Conservation (phyloP, 2,888 invertebrate genomes). For the Drosophila gaucha region DNA sequence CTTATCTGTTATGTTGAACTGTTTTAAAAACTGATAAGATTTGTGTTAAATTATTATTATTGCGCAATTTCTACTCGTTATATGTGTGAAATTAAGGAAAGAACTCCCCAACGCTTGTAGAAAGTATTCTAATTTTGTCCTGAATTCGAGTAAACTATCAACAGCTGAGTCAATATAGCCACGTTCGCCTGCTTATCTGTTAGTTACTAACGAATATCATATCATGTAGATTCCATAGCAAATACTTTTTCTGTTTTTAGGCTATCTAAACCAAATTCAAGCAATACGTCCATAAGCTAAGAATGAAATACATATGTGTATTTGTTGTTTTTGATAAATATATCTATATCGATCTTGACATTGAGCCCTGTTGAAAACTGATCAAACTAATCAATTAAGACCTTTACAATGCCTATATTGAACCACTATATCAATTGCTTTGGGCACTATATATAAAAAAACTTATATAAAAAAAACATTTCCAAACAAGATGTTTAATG, state of each 20-base stretch:
- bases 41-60: not conserved
- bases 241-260: no score
- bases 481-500: not conserved
- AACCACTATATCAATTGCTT: not conserved
- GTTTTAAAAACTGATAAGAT: not conserved
- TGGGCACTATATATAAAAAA: not conserved
- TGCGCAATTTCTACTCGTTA: not conserved
- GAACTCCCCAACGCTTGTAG: not conserved
- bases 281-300: no score
- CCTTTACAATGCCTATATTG: no score
- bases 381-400: no score
- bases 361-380: no score
- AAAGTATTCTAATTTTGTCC: not conserved
- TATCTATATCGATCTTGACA: no score
- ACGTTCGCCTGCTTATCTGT: not conserved
- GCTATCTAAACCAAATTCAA: no score
- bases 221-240: no score
- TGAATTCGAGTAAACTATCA: not conserved
- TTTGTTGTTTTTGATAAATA: no score
- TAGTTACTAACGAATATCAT: no score
- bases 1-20: no score
- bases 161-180: constrained; percentile 2
- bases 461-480: not conserved
- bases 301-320: no score
- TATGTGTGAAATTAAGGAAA: not conserved